A percentile compares a stretch with the other conserved stretches of the same genome.
Conservation (phyloP, 2,797 vertebrate genomes). For the Pseudomugil tenellus region DNA sequence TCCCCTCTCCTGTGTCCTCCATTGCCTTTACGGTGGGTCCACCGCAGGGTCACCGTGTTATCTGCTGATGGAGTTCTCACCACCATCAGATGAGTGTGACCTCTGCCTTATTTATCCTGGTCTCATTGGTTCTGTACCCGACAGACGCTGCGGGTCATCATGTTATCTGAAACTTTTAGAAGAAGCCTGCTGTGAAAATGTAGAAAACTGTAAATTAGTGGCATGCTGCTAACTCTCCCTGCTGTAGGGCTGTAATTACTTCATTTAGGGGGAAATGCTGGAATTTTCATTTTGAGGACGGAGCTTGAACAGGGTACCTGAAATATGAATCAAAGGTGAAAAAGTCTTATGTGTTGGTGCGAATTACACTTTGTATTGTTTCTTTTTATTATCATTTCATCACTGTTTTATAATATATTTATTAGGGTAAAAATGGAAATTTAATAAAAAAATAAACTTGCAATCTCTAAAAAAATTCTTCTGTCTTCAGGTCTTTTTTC, state of each 20-base stretch:
- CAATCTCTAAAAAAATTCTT: slow-evolving; percentile 7
- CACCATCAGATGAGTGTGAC: slow-evolving; percentile 74
- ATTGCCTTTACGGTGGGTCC: slow-evolving; percentile 69
- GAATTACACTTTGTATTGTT: slow-evolving; percentile 35
- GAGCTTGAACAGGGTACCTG: slow-evolving; percentile 1
- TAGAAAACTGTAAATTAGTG: slow-evolving; percentile 29
- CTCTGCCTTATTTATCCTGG: slow-evolving; percentile 72
- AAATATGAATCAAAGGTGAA: slow-evolving; percentile 21
- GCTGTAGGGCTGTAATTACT: slow-evolving; percentile 41
- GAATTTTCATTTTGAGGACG: slow-evolving; percentile 25
- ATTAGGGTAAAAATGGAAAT: slow-evolving; percentile 44
- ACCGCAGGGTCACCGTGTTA: slow-evolving; percentile 70
- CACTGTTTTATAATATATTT: slow-evolving; percentile 70
- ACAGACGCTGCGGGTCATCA: slow-evolving; percentile 53
- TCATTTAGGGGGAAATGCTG: slow-evolving; percentile 21
- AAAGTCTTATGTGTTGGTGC: slow-evolving; percentile 25
- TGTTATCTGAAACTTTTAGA: slow-evolving; percentile 41
- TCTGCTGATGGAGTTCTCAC: slow-evolving; percentile 65
- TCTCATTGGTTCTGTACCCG: slow-evolving; percentile 42
- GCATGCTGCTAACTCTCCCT: slow-evolving; percentile 44
- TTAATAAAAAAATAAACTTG: slow-evolving; percentile 49
- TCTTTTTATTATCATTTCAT: slow-evolving; percentile 40
- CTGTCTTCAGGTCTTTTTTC: slow-evolving; percentile 16
- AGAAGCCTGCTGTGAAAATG: slow-evolving; percentile 50
- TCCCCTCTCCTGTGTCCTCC: too few relatives aligned